phyloP scores from a whole-genome alignment of 2,797 vertebrate genomes.

The Okamejei kenojei region DNA sequence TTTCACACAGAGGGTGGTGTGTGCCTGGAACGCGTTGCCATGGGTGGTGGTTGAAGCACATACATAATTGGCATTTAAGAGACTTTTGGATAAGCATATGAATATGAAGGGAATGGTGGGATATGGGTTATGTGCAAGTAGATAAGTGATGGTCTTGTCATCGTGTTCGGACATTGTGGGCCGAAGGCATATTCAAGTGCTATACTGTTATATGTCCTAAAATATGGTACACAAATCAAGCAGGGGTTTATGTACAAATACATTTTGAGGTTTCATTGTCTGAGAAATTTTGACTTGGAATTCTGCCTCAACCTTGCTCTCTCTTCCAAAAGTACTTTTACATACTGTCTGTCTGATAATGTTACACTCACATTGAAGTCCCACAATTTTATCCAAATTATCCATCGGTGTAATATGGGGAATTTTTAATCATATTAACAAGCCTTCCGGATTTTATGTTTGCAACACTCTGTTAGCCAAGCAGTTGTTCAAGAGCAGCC shows the following conservation, averaged over 20 bases:
- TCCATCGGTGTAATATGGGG: background rate
- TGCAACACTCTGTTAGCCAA: background rate
- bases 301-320: background rate
- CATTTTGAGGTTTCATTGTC: background rate
- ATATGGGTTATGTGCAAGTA: no score
- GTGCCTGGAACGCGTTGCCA: no score
- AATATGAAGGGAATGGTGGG: no score
- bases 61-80: no score
- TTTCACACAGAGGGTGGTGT: no score
- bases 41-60: no score
- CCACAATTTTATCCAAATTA: background rate
- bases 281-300: background rate
- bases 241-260: background rate
- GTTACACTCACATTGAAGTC: background rate
- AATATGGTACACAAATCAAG: background rate
- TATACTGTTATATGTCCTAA: background rate
- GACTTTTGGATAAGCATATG: no score
- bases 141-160: no score
- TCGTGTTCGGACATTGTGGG: no score
- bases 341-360: background rate
- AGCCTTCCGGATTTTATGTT: background rate
- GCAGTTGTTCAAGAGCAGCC: background rate
- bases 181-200: no score
- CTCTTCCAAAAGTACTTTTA: no score
- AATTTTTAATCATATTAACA: background rate